Conservation (phyloP, 1,140 invertebrate species). For the silkworm (Bombyx mori) region DNA sequence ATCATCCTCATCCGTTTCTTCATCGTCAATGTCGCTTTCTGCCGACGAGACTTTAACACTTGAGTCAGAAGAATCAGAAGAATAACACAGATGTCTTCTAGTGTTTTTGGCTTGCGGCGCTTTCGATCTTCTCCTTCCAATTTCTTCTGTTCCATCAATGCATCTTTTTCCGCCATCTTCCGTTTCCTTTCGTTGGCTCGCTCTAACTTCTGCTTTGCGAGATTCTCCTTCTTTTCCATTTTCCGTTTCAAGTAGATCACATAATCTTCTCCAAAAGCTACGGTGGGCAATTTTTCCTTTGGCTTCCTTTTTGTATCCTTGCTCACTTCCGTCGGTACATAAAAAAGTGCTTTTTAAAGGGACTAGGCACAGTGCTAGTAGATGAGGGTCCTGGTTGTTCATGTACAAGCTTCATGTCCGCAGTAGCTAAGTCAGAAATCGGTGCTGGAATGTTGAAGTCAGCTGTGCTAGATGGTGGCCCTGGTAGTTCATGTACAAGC, state of each 20-base stretch:
- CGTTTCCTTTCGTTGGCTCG: slow-evolving; percentile 5
- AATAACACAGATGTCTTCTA: slow-evolving; percentile 2
- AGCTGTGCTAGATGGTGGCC: no score
- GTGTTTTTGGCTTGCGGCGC: slow-evolving; percentile 5
- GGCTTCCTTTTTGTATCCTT: slow-evolving; percentile 5
- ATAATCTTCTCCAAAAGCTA: slow-evolving; percentile 6
- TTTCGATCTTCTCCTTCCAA: slow-evolving; percentile 7
- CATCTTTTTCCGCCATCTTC: slow-evolving; percentile 9
- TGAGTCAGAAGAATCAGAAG: slow-evolving; percentile 9
- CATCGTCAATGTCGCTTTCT: slow-evolving; percentile 8
- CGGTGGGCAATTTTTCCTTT: slow-evolving; percentile 7
- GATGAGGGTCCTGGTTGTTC: no score
- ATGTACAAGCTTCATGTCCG: no score
- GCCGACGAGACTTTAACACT: slow-evolving; percentile 9
- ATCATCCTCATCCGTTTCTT: slow-evolving; percentile 9
- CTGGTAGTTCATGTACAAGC: no score
- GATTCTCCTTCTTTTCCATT: slow-evolving; percentile 7
- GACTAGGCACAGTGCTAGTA: slow-evolving; percentile 3
- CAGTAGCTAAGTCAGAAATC: no score
- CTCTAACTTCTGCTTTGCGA: slow-evolving; percentile 6
- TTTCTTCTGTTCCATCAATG: slow-evolving; percentile 7
- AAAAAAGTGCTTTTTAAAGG: slow-evolving; percentile 10
- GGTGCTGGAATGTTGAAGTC: no score
- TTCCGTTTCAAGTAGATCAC: slow-evolving; percentile 5
- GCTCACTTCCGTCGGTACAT: slow-evolving; percentile 6